These are phyloP conservation scores for Lagria hirta DNA, from an alignment of 2,888 invertebrate species.

Conservation along the genomic window DNA sequence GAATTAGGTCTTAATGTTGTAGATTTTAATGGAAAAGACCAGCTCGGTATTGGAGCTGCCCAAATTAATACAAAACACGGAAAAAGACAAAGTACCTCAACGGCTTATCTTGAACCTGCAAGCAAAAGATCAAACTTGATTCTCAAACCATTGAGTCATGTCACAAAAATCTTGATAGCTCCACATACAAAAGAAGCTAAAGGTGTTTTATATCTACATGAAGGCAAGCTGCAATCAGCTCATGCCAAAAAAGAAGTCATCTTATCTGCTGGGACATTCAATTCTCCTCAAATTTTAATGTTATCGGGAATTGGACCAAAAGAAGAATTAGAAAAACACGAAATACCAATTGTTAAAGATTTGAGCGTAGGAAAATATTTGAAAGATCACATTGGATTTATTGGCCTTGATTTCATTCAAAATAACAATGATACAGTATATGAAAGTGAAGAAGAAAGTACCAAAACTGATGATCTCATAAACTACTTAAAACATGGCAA, in stretches of 20 bases:
- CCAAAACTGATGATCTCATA: conserved; percentile 35
- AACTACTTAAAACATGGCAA: conserved; percentile 47
- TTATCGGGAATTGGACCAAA: conserved; percentile 54
- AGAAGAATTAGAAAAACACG: conserved; percentile 59
- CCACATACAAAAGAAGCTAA: conserved; percentile 60
- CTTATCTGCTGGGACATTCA: conserved; percentile 70
- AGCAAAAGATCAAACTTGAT: conserved; percentile 60
- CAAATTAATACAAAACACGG: conserved; percentile 67
- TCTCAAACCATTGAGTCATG: conserved; percentile 62
- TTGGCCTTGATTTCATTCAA: conserved; percentile 60
- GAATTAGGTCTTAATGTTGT: conserved; percentile 61
- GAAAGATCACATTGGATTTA: conserved; percentile 70
- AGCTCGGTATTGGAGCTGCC: conserved; percentile 62
- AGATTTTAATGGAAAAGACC: conserved; percentile 62
- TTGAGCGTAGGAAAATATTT: conserved; percentile 67
- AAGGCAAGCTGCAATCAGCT: conserved; percentile 55
- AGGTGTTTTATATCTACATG: conserved; percentile 48
- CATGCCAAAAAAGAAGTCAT: conserved; percentile 70
- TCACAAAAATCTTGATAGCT: conserved; percentile 61
- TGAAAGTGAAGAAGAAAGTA: conserved; percentile 42
- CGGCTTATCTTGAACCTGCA: conserved; percentile 64
- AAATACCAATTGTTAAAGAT: conserved; percentile 60
- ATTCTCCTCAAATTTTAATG: conserved; percentile 76
- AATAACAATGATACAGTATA: too few species aligned
- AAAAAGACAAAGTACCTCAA: conserved; percentile 65